These are phyloP conservation scores for Sphenodon punctatus DNA, from an alignment of 2,797 vertebrate genomes.

Conservation along the genomic window DNA sequence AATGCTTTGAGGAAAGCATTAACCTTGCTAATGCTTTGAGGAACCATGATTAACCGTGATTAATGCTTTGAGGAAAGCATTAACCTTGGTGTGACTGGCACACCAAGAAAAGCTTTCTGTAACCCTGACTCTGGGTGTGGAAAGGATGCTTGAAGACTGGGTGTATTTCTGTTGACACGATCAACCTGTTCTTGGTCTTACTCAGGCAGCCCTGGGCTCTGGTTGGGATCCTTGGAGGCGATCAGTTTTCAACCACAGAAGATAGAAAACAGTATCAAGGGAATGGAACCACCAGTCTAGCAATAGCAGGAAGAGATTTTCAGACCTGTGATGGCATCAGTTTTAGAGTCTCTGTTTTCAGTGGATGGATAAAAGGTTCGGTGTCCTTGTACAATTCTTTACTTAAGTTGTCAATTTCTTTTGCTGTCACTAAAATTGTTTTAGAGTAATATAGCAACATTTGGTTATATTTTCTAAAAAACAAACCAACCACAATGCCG, in stretches of 20 bases:
- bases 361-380: constrained; percentile 64
- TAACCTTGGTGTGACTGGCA: no score
- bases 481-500: neutral
- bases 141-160: neutral
- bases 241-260: constrained; percentile 13
- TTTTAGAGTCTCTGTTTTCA: constrained; percentile 61
- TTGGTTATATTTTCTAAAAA: rapidly evolving
- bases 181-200: neutral
- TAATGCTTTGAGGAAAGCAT: no score
- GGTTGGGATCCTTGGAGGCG: constrained; percentile 41
- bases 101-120: no score
- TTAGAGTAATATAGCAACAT: rapidly evolving
- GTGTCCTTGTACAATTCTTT: neutral
- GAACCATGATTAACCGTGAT: no score
- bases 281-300: constrained; percentile 42
- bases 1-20: no score
- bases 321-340: constrained; percentile 14
- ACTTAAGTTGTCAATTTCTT: neutral
- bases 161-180: neutral
- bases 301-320: constrained; percentile 43
- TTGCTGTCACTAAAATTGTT: neutral
- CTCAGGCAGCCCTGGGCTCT: constrained; percentile 67
- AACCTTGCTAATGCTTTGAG: no score
- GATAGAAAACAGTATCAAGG: constrained; percentile 21
- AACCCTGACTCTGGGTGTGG: no score